phyloP scores from a whole-genome alignment of 2,888 invertebrate species.

The Smittia sp. region DNA sequence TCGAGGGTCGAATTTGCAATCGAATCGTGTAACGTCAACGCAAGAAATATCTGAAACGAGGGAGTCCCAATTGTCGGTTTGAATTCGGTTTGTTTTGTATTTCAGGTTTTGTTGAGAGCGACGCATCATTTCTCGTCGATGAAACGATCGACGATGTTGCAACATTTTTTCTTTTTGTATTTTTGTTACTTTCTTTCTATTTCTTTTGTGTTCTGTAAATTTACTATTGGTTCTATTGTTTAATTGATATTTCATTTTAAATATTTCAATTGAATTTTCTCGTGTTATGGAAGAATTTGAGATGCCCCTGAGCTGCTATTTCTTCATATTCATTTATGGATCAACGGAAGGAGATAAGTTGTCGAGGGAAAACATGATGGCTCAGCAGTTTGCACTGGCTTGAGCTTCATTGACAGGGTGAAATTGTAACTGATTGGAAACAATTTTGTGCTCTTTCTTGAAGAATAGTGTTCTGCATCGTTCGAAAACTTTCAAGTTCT shows the following conservation, averaged over 20 bases:
- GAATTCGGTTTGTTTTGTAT: not conserved
- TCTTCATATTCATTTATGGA: constrained; percentile 43
- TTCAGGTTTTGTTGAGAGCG: not conserved
- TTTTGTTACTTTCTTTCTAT: not conserved
- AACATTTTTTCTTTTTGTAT: constrained; percentile 24
- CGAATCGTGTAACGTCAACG: not conserved
- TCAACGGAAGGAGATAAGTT: constrained; percentile 38
- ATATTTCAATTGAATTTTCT: constrained; percentile 42
- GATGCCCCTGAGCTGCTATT: constrained; percentile 54
- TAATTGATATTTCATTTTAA: constrained; percentile 40
- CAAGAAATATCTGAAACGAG: constrained; percentile 4
- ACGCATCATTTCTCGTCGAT: not conserved
- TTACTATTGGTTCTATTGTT: constrained; percentile 45
- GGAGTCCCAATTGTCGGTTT: not conserved
- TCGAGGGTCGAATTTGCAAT: not conserved
- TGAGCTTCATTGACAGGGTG: no score
- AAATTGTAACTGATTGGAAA: no score
- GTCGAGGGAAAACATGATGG: not conserved
- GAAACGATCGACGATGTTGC: not conserved
- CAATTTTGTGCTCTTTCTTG: no score
- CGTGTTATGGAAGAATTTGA: constrained; percentile 53
- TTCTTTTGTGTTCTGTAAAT: constrained; percentile 42
- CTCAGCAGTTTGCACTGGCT: not conserved
- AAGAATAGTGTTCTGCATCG: no score
- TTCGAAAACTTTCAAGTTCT: not conserved